Base-by-base conservation (phyloP, 2,113 vertebrate genomes). In the Megaceryle torquata region DNA sequence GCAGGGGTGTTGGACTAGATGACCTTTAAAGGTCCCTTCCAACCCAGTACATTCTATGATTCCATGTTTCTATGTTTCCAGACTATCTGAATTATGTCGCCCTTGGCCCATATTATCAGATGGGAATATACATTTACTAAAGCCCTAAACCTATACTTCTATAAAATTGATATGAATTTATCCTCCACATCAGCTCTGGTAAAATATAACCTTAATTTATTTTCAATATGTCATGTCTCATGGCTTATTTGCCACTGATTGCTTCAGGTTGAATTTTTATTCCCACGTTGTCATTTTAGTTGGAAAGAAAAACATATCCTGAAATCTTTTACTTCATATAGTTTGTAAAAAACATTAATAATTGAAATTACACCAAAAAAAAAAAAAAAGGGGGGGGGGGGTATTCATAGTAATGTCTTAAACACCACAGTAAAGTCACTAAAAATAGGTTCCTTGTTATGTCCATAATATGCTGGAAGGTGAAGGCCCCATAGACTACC, bases 61-160 rank as follows among this genome's bases (percentile, higher is more conserved):
- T 41, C 39, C 13, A 41, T 13, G 13, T 41, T 41, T 41, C 39
- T 10, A 13, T 37, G 4, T 50, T 75, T 41, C 53, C 19, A 39
- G 29, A 53, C 5, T 20, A 28, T 28, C 57, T 2, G 10, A 8
- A 44, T 91, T 76, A 9, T 31, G 10, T 22, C 13, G 5, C 17
- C 61, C 2, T 33, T 65, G 35, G 39, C 13, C 22, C 50, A 25
- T 39, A 3, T 25, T 77, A 43, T 54, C 20, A 10, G 12, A 12
- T 21, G 22, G 0, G 1, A 29, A 3, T 35, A 9, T 33, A 13
- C 1, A 11, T 24, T 50, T 25, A 7, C 5, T 59, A 54, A 81
- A 81, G 17, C 4, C 16, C 22, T 80, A 59, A 82, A 67, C 7
- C 8, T 41, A 1, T 59, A 39, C 2, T 21, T n/a, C 31, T 28